Base-by-base conservation (phyloP, 2,113 vertebrate species). In the Dipodomys spectabilis region DNA sequence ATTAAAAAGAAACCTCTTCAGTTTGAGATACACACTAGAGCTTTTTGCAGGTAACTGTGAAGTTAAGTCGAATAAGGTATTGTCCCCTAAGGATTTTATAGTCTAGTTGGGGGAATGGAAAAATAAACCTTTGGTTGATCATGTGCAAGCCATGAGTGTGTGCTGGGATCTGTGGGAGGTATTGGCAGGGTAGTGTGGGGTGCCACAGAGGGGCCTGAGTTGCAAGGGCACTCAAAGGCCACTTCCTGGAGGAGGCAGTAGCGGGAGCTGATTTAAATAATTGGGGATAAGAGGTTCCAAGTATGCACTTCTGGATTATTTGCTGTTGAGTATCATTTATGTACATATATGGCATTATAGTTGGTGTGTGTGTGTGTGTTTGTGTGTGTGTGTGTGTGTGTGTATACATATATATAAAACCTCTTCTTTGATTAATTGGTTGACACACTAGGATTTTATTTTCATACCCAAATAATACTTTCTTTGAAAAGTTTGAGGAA, bases 401-500 rank as follows among this genome's bases (percentile, higher is more conserved):
- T 4, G 9, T 30, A 60, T 1, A 57, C 28, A 35, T 1, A 49
- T 2, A 49, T 49, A 49, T 49, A 28, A 27, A 39, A 39, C 39
- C 39, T 65, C 32, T 62, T 53, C 39, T 71, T 89, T 90, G 49
- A 86, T 64, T 75, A 62, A 9, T 86, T 65, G 71, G 2, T 53
- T 74, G 75, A 85, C 39, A 39, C 71, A 53, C 35, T 88, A 78
- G 81, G 72, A 91, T 19, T 82, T 91, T 44, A 77, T 35, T 78
- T 71, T 92, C 67, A 82, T 82, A 60, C 49, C 82, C 74, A 53
- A 13, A 93, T 25, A 39, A n/a, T 45, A 44, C 25, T 84, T 60
- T 90, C 80, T 93, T 89, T 64, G 32, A 69, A 92, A 95, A 94
- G 72, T 94, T 88, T 88, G 67, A 82, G 65, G 3, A 39, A 20